Conservation (phyloP, 2,888 invertebrate genomes). For the Anthophora plumipes region DNA sequence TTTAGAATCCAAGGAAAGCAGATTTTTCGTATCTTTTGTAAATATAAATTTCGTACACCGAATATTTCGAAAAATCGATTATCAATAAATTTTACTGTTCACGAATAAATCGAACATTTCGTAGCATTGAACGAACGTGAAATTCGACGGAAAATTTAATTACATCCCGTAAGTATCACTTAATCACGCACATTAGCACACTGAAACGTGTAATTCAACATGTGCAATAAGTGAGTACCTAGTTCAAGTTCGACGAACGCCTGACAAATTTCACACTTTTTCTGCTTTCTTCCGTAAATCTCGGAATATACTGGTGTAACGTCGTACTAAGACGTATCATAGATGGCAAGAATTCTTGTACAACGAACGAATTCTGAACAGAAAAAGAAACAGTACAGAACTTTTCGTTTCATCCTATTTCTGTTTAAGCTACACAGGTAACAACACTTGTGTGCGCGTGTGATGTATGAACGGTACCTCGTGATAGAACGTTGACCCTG, state of each 20-base stretch:
- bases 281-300: conserved; percentile 20
- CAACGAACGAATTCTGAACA: conserved; percentile 2
- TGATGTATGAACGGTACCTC: conserved; percentile 37
- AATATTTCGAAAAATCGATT: not conserved
- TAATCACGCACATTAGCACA: not conserved
- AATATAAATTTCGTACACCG: not conserved
- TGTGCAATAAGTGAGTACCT: not conserved
- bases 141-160: no score
- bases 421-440: conserved; percentile 4
- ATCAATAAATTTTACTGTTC: not conserved
- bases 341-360: not conserved
- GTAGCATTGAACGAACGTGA: not conserved
- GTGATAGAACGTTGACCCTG: conserved; percentile 67
- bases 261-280: conserved; percentile 3
- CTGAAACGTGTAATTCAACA: not conserved
- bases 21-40: no score
- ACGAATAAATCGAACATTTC: not conserved
- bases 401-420: conserved; percentile 30
- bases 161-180: not conserved
- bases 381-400: conserved; percentile 26
- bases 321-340: not conserved
- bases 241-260: not conserved
- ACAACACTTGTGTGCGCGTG: conserved; percentile 44
- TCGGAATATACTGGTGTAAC: no score
- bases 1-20: no score